A percentile compares a stretch with the other conserved stretches of the same genome.
These are phyloP conservation scores for Trachymyrmex septentrionalis DNA, from an alignment of 1,140 invertebrate species.

Conservation along the genomic window DNA sequence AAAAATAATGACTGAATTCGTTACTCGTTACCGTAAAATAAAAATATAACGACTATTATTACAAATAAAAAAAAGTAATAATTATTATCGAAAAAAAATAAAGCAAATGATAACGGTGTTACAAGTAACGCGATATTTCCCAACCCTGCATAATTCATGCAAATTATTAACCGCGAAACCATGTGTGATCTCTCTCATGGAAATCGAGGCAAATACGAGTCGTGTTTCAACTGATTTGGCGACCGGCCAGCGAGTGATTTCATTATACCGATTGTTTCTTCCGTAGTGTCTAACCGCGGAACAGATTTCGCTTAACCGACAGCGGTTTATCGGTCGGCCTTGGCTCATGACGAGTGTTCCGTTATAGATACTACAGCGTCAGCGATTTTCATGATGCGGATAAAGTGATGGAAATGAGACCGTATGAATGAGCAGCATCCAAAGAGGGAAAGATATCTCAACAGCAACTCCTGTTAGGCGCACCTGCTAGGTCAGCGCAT, in stretches of 20 bases:
- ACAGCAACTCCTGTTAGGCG: not conserved
- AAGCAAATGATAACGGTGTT: too few species aligned
- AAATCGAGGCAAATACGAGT: not conserved
- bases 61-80: too few species aligned
- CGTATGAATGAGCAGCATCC: constrained; percentile 1
- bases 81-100: not conserved
- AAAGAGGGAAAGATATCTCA: constrained; percentile 49
- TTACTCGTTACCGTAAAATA: too few species aligned
- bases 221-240: constrained; percentile 17
- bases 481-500: constrained; percentile 60
- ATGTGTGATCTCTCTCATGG: not conserved
- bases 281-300: constrained; percentile 39
- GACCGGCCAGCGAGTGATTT: constrained; percentile 33
- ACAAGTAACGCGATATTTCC: too few species aligned
- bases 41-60: too few species aligned
- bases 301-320: constrained; percentile 19
- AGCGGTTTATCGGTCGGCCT: constrained; percentile 12
- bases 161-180: not conserved
- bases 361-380: constrained; percentile 2
- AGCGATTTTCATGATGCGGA: constrained; percentile 28
- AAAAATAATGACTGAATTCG: too few species aligned
- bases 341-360: constrained; percentile 34
- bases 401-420: not conserved
- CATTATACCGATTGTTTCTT: constrained; percentile 59
- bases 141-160: constrained; percentile 8